Conservation (phyloP, 1,140 invertebrate genomes). For the Drosophila sucinea region DNA sequence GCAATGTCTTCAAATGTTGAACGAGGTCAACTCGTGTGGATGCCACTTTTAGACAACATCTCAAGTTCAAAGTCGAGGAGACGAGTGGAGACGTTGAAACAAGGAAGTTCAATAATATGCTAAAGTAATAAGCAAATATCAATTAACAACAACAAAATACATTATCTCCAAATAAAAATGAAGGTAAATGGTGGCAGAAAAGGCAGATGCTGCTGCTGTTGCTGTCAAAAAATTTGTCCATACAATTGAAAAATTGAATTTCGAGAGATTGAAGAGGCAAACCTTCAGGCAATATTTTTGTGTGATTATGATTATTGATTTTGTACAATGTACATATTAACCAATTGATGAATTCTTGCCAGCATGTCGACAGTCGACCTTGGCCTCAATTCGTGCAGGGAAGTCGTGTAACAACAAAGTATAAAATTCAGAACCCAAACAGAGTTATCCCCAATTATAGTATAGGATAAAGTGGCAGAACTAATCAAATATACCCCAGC, state of each 20-base stretch:
- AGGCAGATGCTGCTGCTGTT: neutral
- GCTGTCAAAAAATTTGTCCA: conserved; percentile 2
- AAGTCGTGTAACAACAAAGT: neutral
- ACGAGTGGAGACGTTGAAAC: neutral
- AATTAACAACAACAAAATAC: neutral
- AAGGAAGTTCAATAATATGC: conserved; percentile 1
- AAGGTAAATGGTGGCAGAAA: conserved; percentile 1
- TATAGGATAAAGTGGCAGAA: no score
- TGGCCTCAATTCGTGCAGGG: neutral
- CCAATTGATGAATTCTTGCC: neutral
- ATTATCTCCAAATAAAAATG: neutral
- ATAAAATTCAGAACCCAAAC: neutral
- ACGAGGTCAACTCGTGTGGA: neutral
- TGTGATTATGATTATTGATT: conserved; percentile 1
- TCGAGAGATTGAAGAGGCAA: conserved; percentile 1
- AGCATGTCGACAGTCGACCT: neutral
- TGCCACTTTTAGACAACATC: neutral
- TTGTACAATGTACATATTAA: conserved; percentile 4
- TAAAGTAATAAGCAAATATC: neutral
- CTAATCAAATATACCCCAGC: no score
- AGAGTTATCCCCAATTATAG: no score
- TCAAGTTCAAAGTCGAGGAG: conserved; percentile 3
- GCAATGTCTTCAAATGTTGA: neutral
- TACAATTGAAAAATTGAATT: conserved; percentile 1
- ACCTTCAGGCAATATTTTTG: neutral